These are phyloP conservation scores for Odocoileus hemionus DNA, from an alignment of 2,113 vertebrate genomes.

Conservation along the genomic window DNA sequence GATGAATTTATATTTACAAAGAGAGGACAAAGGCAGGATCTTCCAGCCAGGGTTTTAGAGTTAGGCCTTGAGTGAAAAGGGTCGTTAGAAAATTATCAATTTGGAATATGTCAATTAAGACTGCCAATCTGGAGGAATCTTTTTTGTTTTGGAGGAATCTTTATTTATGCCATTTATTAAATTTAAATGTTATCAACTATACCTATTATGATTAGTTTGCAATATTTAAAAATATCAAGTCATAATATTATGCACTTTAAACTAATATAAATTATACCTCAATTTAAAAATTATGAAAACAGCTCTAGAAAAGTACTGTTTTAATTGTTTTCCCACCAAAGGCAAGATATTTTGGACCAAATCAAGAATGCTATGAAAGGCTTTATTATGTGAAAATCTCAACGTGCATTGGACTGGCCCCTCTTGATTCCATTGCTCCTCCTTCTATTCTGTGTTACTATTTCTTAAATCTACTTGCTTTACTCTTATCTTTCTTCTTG, in stretches of 20 bases:
- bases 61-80: neutral
- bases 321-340: neutral
- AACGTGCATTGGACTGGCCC: fast-evolving
- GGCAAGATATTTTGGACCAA: neutral
- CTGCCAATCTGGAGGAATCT: neutral
- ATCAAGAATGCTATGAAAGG: neutral
- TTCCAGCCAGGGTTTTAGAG: neutral
- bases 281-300: neutral
- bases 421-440: fast-evolving
- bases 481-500: neutral
- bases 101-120: neutral
- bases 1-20: neutral
- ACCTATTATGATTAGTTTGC: neutral
- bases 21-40: neutral
- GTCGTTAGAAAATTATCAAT: constrained; percentile 22
- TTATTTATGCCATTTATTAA: neutral
- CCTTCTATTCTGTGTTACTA: neutral
- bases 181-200: neutral
- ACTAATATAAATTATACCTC: neutral
- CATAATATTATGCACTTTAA: neutral
- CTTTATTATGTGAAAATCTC: neutral
- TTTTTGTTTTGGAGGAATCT: neutral
- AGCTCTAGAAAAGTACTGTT: neutral
- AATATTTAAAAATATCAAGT: neutral
- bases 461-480: neutral